Evolutionary conservation across 1,140 invertebrate genomes (phyloP), one percentile per base, ranked within the genome.

Genomic region (Pogonus chalceus): DNA sequence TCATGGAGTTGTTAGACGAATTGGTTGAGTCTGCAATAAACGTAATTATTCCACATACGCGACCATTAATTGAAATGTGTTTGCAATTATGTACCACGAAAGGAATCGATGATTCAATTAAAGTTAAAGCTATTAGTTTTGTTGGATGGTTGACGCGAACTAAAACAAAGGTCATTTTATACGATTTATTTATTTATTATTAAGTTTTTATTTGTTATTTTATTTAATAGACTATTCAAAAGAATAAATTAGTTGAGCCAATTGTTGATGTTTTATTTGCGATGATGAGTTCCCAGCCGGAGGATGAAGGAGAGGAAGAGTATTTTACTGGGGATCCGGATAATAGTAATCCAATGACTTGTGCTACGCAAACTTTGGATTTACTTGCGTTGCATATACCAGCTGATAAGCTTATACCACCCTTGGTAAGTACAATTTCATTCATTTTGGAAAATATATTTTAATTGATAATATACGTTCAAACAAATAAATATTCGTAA

Each of bases 311-410:
- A 16, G 76, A 82, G 37, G 80, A 83, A 66, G 75, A 81, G 60
- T 83, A 82, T 64, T 80, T 80, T 54, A 65, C 70, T 24, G 72
- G 71, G 12, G 78, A 84, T 57, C 73, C 78, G 18, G 76, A 79
- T 49, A 72, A 79, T 54, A 77, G 76, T 56, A 80, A 74, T 23
- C 78, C 83, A 1, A 72, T 79, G 18, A 79, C 81, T 2, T 77
- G 79, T 59, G 85, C 85, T 2, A 79, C 82, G 0, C 84, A 88
- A 72, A 83, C 85, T 9, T 69, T 91, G 21, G 86, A 90, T 70
- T 66, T 79, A n/a, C 73, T 90, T 60, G 86, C 87, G 7, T 67
- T 89, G 1, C 77, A 89, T 70, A 72, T 90, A 23, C 83, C 87
- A 3, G 83, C 88, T 4, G 85, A 88, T 39, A 88, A 86, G 64